Conservation (phyloP, 2,888 invertebrate species). For the Apamea sordens region DNA sequence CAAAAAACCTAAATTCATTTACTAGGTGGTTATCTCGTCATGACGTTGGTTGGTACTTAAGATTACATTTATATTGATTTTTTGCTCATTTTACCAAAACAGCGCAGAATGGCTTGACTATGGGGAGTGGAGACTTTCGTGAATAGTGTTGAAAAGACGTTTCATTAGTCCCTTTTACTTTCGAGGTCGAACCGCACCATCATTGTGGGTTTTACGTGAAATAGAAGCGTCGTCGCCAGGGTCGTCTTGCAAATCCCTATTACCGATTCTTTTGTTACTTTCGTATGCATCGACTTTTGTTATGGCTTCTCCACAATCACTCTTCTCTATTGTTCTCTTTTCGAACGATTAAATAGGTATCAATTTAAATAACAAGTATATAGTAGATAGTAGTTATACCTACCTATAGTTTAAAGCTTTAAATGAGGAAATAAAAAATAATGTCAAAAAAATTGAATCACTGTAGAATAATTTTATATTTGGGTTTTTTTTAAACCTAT, state of each 20-base stretch:
- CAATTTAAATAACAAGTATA: constrained; percentile 9
- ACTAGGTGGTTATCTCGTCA: constrained; percentile 6
- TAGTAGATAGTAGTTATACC: too few relatives aligned
- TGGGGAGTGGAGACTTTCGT: neutral
- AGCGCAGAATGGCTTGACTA: neutral
- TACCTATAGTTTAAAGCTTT: too few relatives aligned
- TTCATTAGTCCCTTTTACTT: constrained; percentile 67
- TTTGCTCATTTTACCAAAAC: constrained; percentile 11
- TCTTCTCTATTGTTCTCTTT: constrained; percentile 29
- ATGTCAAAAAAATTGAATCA: neutral
- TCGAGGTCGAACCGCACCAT: constrained; percentile 66
- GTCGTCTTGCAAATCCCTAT: constrained; percentile 60
- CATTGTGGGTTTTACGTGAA: constrained; percentile 62
- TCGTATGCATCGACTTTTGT: constrained; percentile 48
- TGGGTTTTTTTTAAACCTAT: neutral
- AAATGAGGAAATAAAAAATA: constrained; percentile 23
- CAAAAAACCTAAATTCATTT: constrained; percentile 3
- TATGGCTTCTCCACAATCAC: constrained; percentile 25
- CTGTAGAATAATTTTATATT: neutral
- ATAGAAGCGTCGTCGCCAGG: constrained; percentile 57
- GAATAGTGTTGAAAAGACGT: constrained; percentile 34
- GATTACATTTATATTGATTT: constrained; percentile 15
- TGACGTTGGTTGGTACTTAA: constrained; percentile 15
- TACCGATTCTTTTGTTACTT: constrained; percentile 59
- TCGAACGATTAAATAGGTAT: constrained; percentile 22